Evolutionary conservation across 2,797 vertebrate species (phyloP).

Genomic region (Poeciliopsis presidionis): DNA sequence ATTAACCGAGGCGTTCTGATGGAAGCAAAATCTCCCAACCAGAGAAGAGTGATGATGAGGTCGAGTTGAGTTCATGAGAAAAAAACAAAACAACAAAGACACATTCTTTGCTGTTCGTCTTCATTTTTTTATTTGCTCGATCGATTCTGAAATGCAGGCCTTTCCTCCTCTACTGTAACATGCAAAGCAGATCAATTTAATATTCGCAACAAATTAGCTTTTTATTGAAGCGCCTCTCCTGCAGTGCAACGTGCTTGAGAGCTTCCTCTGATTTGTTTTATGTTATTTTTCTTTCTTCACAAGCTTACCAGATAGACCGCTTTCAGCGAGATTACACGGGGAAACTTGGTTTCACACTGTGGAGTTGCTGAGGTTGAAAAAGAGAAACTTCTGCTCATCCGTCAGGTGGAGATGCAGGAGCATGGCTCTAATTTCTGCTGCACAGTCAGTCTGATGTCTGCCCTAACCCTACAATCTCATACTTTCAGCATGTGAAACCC

Average conservation of each 20-base stretch:
- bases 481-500: slow-evolving; percentile 42
- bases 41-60: slow-evolving; percentile 47
- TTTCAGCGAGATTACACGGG: slow-evolving; percentile 9
- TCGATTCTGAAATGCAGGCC: slow-evolving; percentile 66
- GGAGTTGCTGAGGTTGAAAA: slow-evolving; percentile 14
- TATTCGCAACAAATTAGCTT: slow-evolving; percentile 60
- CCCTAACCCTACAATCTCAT: slow-evolving; percentile 9
- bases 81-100: slow-evolving; percentile 21
- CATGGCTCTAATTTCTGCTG: slow-evolving; percentile 14
- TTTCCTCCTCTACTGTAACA: slow-evolving; percentile 61
- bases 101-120: slow-evolving; percentile 43
- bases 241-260: slow-evolving; percentile 20
- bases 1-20: slow-evolving; percentile 59
- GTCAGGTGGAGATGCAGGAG: slow-evolving; percentile 11
- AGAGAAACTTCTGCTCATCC: not conserved
- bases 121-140: slow-evolving; percentile 29
- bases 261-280: slow-evolving; percentile 24
- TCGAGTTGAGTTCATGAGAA: slow-evolving; percentile 46
- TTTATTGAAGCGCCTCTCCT: slow-evolving; percentile 30
- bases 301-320: slow-evolving; percentile 34
- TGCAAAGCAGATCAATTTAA: slow-evolving; percentile 67
- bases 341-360: slow-evolving; percentile 22
- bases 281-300: slow-evolving; percentile 9
- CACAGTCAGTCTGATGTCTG: slow-evolving; percentile 30
- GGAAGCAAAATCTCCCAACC: slow-evolving; percentile 53